Evolutionary conservation across 1,140 invertebrate genomes (phyloP), one percentile per base, ranked within the genome.

Genomic region (Zophobas morio): DNA sequence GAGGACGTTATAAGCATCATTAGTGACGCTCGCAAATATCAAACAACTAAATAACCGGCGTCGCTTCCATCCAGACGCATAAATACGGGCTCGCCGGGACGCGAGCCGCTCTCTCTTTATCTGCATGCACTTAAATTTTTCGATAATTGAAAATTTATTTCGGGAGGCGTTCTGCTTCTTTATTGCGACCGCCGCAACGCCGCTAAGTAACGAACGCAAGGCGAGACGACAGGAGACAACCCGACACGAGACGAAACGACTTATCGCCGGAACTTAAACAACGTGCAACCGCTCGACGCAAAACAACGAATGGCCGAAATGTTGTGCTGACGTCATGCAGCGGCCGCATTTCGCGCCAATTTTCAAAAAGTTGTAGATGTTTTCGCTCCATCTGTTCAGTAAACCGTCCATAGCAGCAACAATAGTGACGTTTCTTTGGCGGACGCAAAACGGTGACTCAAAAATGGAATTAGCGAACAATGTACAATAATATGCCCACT

Each of bases 51-150:
- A 75, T 63, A 56, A 42, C 46, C 42, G 47, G 40, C 34, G 51
- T 42, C 53, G 72, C 57, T 57, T 20, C 49, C 60, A 60, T 47
- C 74, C 74, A 75, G 74, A 75, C 74, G 42, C 74, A 75, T 75
- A 75, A 75, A 75, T 75, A 75, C 56, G 4, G n/a, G n/a, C 60
- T 42, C 20, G 20, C 20, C n/a, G 39, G 60, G 40, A 66, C 40
- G 32, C 20, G 20, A 20, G 20, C 1, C 8, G 32, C 3, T 35
- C 54, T 20, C 36, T 39, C 57, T 35, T 35, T n/a, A 63, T 39
- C 57, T 63, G 36, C 57, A 63, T 57, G 54, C 57, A 39, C 39
- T 40, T 66, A 66, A 32, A 66, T 66, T 66, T 66, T 66, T 66
- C 60, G 60, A 66, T 66, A 66, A 66, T 66, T 66, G 60, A 2